phyloP scores from a whole-genome alignment of 2,797 vertebrate species.

The Zalophus californianus region DNA sequence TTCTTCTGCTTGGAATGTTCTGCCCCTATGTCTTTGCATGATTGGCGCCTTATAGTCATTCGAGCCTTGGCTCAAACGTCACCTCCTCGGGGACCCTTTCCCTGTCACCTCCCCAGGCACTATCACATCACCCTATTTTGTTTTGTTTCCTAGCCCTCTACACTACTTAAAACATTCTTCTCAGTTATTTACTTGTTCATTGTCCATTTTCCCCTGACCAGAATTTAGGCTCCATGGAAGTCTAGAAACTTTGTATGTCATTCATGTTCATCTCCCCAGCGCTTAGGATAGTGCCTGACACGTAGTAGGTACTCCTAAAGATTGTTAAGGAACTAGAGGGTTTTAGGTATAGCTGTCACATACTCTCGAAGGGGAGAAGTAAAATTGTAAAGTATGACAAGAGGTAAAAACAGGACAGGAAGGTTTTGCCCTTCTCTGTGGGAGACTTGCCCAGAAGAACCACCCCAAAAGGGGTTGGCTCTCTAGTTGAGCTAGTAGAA shows the following conservation, averaged over 20 bases:
- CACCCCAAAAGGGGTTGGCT: background rate
- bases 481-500: background rate
- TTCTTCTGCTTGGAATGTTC: background rate
- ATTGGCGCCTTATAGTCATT: background rate
- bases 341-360: background rate
- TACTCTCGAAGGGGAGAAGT: background rate
- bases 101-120: background rate
- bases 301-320: background rate
- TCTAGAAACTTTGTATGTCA: background rate
- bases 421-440: background rate
- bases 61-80: background rate
- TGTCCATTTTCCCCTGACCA: background rate
- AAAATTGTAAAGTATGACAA: background rate
- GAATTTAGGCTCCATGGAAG: background rate
- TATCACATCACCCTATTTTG: background rate
- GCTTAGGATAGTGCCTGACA: background rate
- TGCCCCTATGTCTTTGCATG: background rate
- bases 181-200: background rate
- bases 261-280: background rate
- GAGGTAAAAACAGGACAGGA: background rate
- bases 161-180: too few species aligned
- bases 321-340: background rate
- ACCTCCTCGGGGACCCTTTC: background rate
- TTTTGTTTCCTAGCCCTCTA: background rate
- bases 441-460: background rate